Conservation (phyloP, 1,140 invertebrate species). For the Hestina assimilis region DNA sequence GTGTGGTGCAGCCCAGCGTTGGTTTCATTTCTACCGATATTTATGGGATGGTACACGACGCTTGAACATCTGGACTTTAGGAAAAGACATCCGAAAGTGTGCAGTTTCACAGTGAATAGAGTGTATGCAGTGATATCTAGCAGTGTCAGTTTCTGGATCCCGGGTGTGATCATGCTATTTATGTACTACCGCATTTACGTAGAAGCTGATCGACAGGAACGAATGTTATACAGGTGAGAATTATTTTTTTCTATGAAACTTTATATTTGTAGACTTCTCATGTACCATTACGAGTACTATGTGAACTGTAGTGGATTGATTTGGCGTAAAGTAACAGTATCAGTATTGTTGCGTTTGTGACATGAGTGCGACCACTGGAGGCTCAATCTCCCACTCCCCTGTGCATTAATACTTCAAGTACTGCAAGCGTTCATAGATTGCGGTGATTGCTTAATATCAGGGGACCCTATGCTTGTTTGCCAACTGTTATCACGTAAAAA, state of each 20-base stretch:
- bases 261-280: too few relatives aligned
- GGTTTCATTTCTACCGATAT: constrained; percentile 97
- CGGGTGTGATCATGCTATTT: constrained; percentile 95
- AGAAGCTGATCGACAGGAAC: constrained; percentile 94
- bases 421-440: too few relatives aligned
- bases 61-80: constrained; percentile 86
- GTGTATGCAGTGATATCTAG: constrained; percentile 94
- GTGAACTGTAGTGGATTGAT: too few relatives aligned
- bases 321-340: too few relatives aligned
- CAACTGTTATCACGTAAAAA: too few relatives aligned
- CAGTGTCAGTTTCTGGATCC: constrained; percentile 96
- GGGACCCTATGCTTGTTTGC: too few relatives aligned
- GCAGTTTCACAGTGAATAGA: constrained; percentile 93
- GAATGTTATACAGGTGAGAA: constrained; percentile 89
- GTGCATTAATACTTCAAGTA: too few relatives aligned
- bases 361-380: too few relatives aligned
- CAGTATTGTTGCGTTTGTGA: too few relatives aligned
- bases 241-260: neutral
- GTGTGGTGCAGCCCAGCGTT: constrained; percentile 96
- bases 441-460: too few relatives aligned
- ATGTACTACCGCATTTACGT: constrained; percentile 96
- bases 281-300: too few relatives aligned
- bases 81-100: constrained; percentile 85
- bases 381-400: too few relatives aligned
- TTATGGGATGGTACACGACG: constrained; percentile 95